phyloP scores from a whole-genome alignment of 2,797 vertebrate species.

The Notolabrus celidotus region DNA sequence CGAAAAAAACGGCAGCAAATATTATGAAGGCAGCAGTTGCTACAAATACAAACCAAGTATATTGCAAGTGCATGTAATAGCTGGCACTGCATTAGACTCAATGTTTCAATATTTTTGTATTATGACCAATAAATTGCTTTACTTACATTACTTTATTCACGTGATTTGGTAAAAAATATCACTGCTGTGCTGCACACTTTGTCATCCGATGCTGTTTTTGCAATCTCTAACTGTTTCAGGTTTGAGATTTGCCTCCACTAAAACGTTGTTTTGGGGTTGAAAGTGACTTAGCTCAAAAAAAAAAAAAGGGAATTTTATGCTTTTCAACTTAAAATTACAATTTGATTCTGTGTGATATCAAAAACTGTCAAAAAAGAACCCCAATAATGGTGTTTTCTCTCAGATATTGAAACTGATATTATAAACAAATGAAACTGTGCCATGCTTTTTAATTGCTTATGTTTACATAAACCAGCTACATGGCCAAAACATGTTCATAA shows the following conservation, averaged over 20 bases:
- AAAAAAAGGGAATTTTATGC: no score
- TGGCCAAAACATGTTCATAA: not conserved
- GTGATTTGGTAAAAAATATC: no score
- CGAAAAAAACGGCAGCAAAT: not conserved
- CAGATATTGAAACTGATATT: not conserved
- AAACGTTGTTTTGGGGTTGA: no score
- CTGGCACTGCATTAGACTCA: not conserved
- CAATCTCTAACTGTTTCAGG: no score
- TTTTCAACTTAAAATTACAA: no score
- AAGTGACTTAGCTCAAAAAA: no score
- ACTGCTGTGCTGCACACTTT: no score
- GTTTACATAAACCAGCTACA: slow-evolving; percentile 15
- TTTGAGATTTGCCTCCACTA: no score
- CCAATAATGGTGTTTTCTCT: not conserved
- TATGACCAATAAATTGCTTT: no score
- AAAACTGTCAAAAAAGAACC: not conserved
- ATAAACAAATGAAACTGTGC: not conserved
- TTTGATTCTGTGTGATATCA: not conserved
- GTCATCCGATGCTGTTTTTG: no score
- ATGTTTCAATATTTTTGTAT: no score
- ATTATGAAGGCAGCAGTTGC: not conserved
- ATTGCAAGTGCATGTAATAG: slow-evolving; percentile 1
- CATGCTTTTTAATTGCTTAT: not conserved
- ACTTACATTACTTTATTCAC: no score
- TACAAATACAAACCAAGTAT: not conserved